Base-by-base conservation (phyloP, 2,113 vertebrate species). In the Alectura lathami region DNA sequence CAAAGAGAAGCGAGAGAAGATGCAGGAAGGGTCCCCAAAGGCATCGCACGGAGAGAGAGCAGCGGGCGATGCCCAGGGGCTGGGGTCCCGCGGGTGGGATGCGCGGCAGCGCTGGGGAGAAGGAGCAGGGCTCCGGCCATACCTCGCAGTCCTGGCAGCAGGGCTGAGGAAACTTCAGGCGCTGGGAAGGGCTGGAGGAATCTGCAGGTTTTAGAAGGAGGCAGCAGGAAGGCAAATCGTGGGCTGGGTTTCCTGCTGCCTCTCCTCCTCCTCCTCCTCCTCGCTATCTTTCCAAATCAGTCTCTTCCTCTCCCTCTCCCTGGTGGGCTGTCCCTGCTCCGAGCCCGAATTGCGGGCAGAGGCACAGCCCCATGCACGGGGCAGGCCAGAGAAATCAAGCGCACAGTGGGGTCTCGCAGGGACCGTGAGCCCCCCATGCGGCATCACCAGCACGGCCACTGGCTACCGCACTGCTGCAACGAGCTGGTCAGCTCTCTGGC, bases 221-320 rank as follows among this genome's bases (percentile, higher is more conserved):
- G 95, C 98, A 98, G 98, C 98, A 98, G 98, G 98, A 98, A 98
- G 97, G 97, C 93, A 83, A 95, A 96, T 86, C 32, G 97, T 98
- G 98, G 98, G 98, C 98, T 97, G 98, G 98, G 97, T 97, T 97
- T 98, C 95, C 96, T 80, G 96, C 95, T 96, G 97, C 92, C 97
- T 97, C 97, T 97, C 94, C 96, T 94, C 91, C 91, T 84, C 83
- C 82, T 80, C 78, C 56, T 83, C 77, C 90, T 86, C 96, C 97
- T 97, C 84, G 13, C 92, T 95, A 60, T 97, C 96, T 92, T 96
- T 94, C 95, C 96, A 93, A 94, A 93, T 93, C 72, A 38, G 92
- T 92, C 96, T 81, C 84, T 97, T 96, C 92, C 97, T 95, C 93
- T 96, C 86, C 89, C 92, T 84, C 72, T 81, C 87, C 86, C 82